Conservation (phyloP, 2,113 vertebrate genomes). For the Pygoscelis antarcticus region DNA sequence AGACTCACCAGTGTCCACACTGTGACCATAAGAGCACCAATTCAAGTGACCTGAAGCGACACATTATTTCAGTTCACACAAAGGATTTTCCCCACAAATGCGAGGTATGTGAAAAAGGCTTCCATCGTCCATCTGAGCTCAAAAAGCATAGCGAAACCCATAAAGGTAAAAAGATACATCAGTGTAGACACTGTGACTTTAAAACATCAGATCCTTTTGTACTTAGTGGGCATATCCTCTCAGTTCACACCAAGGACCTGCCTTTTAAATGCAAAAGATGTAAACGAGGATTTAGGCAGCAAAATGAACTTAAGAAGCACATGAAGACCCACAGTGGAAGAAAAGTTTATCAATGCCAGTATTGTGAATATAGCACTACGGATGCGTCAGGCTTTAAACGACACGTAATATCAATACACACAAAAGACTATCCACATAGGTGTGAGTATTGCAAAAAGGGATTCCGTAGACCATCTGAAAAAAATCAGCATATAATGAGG, state of each 20-base stretch:
- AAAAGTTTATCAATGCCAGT: constrained; percentile 99
- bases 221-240: constrained; percentile 96
- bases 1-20: constrained; percentile 96
- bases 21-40: constrained; percentile 99
- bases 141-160: constrained; percentile 97
- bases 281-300: constrained; percentile 93
- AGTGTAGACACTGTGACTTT: constrained; percentile 98
- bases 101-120: constrained; percentile 97
- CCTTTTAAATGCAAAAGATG: constrained; percentile 98
- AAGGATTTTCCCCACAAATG: constrained; percentile 99
- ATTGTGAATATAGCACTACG: constrained; percentile 98
- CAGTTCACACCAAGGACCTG: constrained; percentile 97
- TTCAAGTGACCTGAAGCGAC: constrained; percentile 96
- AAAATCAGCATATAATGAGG: constrained; percentile 98
- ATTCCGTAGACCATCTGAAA: constrained; percentile 97
- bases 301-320: constrained; percentile 97
- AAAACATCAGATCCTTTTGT: constrained; percentile 97
- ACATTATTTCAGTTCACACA: constrained; percentile 98
- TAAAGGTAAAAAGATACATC: constrained; percentile 96
- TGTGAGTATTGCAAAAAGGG: constrained; percentile 99
- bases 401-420: constrained; percentile 99
- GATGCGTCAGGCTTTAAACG: constrained; percentile 99
- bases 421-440: constrained; percentile 98
- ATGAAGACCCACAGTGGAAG: constrained; percentile 99
- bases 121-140: constrained; percentile 96